Conservation (phyloP, 2,888 invertebrate genomes). For the Habrosyne pyritoides region DNA sequence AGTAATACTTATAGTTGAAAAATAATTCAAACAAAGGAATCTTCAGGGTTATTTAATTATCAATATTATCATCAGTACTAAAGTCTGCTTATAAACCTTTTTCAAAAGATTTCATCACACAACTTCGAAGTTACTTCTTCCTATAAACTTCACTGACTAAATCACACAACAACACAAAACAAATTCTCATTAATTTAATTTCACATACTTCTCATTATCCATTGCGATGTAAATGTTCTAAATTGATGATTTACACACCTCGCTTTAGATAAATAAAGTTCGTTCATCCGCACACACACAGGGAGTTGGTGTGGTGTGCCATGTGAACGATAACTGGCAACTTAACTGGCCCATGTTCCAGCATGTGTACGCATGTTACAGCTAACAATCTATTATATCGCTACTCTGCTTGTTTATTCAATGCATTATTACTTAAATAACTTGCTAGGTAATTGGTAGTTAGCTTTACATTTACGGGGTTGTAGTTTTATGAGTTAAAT, state of each 20-base stretch:
- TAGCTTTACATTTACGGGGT: not conserved
- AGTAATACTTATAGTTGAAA: too few species aligned
- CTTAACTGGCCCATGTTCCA: constrained; percentile 1
- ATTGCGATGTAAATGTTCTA: not conserved
- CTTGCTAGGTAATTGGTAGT: not conserved
- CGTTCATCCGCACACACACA: not conserved
- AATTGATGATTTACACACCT: not conserved
- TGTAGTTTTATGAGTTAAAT: not conserved
- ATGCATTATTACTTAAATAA: not conserved
- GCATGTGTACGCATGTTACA: constrained; percentile 7
- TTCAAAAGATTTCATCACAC: too few species aligned
- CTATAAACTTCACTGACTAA: too few species aligned
- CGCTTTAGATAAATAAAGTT: not conserved
- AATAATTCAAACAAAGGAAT: too few species aligned
- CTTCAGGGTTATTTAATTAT: too few species aligned
- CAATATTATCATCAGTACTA: too few species aligned
- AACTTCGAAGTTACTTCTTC: too few species aligned
- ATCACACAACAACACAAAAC: too few species aligned
- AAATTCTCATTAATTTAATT: not conserved
- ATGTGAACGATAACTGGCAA: not conserved
- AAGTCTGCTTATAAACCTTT: too few species aligned
- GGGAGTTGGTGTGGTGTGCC: not conserved
- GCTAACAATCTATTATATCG: constrained; percentile 8
- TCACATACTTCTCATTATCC: not conserved
- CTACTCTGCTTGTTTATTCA: not conserved